Evolutionary conservation across 2,113 vertebrate species (phyloP).

Genomic region (Cricetomys ansorgei): DNA sequence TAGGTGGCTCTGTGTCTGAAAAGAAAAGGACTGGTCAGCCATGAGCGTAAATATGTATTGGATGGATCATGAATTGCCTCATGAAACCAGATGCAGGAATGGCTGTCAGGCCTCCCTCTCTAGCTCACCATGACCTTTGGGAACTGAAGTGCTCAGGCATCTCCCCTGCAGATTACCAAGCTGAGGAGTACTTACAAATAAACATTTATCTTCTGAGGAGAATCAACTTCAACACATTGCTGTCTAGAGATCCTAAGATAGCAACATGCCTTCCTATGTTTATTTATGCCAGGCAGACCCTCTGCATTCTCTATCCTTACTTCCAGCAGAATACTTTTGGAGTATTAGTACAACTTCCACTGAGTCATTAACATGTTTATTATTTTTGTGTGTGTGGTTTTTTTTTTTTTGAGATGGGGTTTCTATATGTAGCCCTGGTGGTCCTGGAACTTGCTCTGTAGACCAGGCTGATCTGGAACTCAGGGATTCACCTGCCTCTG

Average conservation of each 20-base stretch:
- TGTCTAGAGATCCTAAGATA: background rate
- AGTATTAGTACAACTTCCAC: background rate
- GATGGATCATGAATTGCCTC: too few relatives aligned
- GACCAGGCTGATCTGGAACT: too few relatives aligned
- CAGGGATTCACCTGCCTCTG: too few relatives aligned
- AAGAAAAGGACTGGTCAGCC: background rate
- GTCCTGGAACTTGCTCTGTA: too few relatives aligned
- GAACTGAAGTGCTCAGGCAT: background rate
- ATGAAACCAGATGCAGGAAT: background rate
- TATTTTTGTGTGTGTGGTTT: too few relatives aligned
- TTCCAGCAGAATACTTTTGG: background rate
- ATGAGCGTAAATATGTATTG: fast-evolving
- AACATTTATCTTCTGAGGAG: conserved; percentile 7
- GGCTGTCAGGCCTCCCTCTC: background rate
- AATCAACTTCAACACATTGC: background rate
- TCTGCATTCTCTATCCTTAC: background rate
- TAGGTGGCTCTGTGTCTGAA: background rate
- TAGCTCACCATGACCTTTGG: background rate
- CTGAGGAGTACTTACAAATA: background rate
- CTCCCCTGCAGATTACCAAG: background rate
- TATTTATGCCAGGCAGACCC: background rate
- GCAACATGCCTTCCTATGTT: background rate
- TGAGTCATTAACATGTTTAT: background rate
- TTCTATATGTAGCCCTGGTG: too few relatives aligned
- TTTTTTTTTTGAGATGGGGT: too few relatives aligned